Conservation (phyloP, 2,888 invertebrate genomes). For the Phalangium opilio region DNA sequence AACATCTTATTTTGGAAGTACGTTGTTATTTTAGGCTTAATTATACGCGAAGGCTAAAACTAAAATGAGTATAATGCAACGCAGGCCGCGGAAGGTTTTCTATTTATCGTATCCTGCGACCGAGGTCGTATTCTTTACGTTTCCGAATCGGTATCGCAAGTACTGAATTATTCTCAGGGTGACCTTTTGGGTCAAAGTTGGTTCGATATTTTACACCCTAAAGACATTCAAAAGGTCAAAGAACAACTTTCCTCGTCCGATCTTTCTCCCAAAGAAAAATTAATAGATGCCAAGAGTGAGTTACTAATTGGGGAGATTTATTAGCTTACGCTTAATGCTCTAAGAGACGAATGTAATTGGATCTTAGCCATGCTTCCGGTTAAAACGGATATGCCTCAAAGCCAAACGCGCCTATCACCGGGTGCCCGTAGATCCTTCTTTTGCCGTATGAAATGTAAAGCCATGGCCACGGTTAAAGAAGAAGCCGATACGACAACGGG, state of each 20-base stretch:
- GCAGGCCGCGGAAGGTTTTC: slow-evolving; percentile 71
- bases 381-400: slow-evolving; percentile 63
- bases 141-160: slow-evolving; percentile 67
- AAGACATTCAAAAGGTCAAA: slow-evolving; percentile 86
- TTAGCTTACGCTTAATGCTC: no score
- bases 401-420: slow-evolving; percentile 60
- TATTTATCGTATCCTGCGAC: slow-evolving; percentile 85
- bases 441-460: slow-evolving; percentile 77
- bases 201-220: slow-evolving; percentile 86
- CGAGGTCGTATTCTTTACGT: slow-evolving; percentile 76
- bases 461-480: slow-evolving; percentile 47
- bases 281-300: slow-evolving; percentile 84
- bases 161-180: slow-evolving; percentile 66
- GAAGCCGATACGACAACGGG: slow-evolving; percentile 45
- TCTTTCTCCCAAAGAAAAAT: slow-evolving; percentile 66
- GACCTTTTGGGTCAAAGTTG: slow-evolving; percentile 81
- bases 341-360: no score
- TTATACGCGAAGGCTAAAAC: background rate
- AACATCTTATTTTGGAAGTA: slow-evolving; percentile 62
- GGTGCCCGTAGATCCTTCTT: slow-evolving; percentile 84
- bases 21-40: slow-evolving; percentile 10
- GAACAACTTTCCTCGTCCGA: slow-evolving; percentile 84
- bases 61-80: no score
- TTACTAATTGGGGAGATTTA: no score
- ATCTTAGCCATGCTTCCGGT: slow-evolving; percentile 78